Percentiles rank a stretch among this genome's conserved stretches.
These are phyloP conservation scores for Xanthorhoe designata DNA, from an alignment of 2,888 invertebrate species.

Conservation along the genomic window DNA sequence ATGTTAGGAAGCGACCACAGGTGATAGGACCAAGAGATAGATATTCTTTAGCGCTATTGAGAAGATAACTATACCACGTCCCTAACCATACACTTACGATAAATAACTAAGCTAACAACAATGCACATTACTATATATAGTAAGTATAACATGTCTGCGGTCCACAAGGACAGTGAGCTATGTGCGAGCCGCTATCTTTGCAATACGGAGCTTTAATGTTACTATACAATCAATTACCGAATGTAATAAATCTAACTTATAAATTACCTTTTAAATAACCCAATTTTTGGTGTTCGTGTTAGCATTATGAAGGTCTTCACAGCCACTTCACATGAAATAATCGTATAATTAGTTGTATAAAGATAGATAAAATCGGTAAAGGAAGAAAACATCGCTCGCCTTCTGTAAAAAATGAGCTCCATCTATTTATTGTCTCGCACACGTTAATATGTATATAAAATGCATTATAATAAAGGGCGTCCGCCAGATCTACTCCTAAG, in stretches of 20 bases:
- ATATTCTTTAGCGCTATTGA: slow-evolving; percentile 62
- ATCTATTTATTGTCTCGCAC: slow-evolving; percentile 82
- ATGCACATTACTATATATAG: slow-evolving; percentile 77
- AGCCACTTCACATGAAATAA: slow-evolving; percentile 75
- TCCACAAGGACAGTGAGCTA: slow-evolving; percentile 75
- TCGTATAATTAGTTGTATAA: slow-evolving; percentile 51
- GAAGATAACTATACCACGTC: slow-evolving; percentile 70
- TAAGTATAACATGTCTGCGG: slow-evolving; percentile 72
- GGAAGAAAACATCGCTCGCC: slow-evolving; percentile 53
- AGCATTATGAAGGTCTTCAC: slow-evolving; percentile 76
- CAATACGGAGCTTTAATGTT: slow-evolving; percentile 61
- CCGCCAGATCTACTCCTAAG: slow-evolving; percentile 55
- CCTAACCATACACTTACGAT: slow-evolving; percentile 81
- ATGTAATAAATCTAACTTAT: slow-evolving; percentile 69
- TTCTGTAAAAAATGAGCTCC: slow-evolving; percentile 63
- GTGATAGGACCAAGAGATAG: slow-evolving; percentile 70
- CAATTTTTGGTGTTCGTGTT: slow-evolving; percentile 73
- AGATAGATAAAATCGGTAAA: slow-evolving; percentile 57
- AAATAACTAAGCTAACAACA: slow-evolving; percentile 83
- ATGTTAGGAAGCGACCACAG: slow-evolving; percentile 77
- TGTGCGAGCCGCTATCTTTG: slow-evolving; percentile 68
- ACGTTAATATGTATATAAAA: slow-evolving; percentile 61
- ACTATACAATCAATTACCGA: slow-evolving; percentile 60
- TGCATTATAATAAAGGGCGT: slow-evolving; percentile 59
- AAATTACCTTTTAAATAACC: slow-evolving; percentile 68